These are phyloP conservation scores for Macaca mulatta DNA, from an alignment of 2,113 vertebrate species.

Conservation along the genomic window DNA sequence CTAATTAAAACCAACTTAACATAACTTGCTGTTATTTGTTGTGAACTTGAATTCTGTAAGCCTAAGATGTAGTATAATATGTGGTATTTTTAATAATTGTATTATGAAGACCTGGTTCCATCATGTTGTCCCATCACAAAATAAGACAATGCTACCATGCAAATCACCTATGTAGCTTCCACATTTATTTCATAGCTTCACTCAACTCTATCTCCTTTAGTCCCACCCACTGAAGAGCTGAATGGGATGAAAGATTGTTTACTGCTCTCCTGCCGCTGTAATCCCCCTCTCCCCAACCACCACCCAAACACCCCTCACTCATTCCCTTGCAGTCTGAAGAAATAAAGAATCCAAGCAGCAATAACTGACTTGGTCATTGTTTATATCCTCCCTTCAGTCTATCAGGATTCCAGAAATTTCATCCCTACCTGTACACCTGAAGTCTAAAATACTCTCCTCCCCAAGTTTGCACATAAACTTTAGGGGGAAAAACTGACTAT, in stretches of 20 bases:
- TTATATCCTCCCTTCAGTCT: neutral
- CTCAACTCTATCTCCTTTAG: neutral
- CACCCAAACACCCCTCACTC: neutral
- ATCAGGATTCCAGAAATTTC: neutral
- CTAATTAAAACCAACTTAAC: neutral
- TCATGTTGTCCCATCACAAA: neutral
- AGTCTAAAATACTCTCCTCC: neutral
- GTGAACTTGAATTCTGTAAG: neutral
- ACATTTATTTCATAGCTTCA: neutral
- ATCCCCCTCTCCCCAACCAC: neutral
- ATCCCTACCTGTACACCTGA: neutral
- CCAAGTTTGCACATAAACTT: neutral
- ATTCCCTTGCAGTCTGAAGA: neutral
- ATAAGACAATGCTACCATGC: neutral
- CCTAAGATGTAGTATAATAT: neutral
- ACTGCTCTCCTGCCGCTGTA: neutral
- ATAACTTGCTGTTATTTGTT: neutral
- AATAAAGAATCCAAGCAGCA: neutral
- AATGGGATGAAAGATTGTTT: constrained; percentile 34
- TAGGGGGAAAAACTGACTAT: neutral
- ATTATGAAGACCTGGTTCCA: neutral
- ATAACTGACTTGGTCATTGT: neutral
- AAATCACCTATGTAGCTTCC: neutral
- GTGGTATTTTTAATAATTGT: neutral
- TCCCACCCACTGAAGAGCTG: constrained; percentile 57